A percentile compares a stretch with the other conserved stretches of the same genome.
Evolutionary conservation across 2,888 invertebrate genomes (phyloP).

Genomic region (Xestia c-nigrum): DNA sequence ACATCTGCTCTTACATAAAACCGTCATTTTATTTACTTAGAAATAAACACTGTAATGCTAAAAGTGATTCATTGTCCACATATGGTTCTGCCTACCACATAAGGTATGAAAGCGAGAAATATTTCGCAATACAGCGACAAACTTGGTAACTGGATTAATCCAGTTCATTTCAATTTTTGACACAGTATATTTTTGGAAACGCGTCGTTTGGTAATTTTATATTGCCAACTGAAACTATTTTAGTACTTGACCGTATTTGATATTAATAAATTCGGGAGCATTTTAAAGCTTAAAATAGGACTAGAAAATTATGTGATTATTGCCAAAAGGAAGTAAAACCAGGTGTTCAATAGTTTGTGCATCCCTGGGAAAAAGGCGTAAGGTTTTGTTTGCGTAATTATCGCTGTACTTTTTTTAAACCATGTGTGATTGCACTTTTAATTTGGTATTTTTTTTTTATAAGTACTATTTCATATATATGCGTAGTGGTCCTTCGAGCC

Average conservation of each 20-base stretch:
- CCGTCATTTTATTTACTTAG: slow-evolving; percentile 13
- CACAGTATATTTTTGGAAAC: slow-evolving; percentile 20
- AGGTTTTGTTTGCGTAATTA: not conserved
- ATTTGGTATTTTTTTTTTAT: no score
- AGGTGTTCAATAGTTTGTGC: not conserved
- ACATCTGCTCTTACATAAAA: not conserved
- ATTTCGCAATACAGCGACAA: slow-evolving; percentile 28
- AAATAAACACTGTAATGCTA: slow-evolving; percentile 21
- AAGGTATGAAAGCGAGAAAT: slow-evolving; percentile 1
- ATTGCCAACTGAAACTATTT: not conserved
- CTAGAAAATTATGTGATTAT: not conserved
- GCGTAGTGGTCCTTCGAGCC: no score
- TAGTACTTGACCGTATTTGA: not conserved
- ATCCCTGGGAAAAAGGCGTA: not conserved
- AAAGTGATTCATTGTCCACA: slow-evolving; percentile 7
- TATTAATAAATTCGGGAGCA: not conserved
- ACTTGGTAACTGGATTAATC: slow-evolving; percentile 29
- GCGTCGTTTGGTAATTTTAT: not conserved
- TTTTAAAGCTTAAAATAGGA: not conserved
- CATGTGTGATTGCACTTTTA: no score
- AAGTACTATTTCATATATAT: no score
- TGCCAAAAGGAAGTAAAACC: not conserved
- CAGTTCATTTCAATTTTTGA: slow-evolving; percentile 31
- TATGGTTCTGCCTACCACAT: slow-evolving; percentile 12
- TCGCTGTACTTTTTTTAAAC: not conserved